A percentile compares a stretch with the other conserved stretches of the same genome.
Evolutionary conservation across 2,797 vertebrate species (phyloP).

Genomic region (Tokudaia muenninki): DNA sequence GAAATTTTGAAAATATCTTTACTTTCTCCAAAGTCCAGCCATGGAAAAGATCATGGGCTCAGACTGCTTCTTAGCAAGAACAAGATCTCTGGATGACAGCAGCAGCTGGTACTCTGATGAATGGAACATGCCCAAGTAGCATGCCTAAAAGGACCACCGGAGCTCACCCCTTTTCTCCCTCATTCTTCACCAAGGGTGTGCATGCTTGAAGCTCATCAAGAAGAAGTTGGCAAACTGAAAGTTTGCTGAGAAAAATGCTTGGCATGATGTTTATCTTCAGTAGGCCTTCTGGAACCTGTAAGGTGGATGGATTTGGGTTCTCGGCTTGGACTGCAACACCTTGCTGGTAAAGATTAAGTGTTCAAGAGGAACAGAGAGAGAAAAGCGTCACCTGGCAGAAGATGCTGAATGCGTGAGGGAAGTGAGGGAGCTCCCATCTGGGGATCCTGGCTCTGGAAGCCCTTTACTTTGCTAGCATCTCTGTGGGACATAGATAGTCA

Average conservation of each 20-base stretch:
- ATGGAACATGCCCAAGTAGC: rapidly evolving
- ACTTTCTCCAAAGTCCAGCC: not conserved
- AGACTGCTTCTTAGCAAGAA: not conserved
- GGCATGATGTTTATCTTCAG: not conserved
- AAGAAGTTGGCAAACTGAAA: not conserved
- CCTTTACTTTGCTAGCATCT: not conserved
- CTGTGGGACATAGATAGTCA: not conserved
- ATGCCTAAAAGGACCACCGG: not conserved
- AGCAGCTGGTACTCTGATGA: not conserved
- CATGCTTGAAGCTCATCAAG: not conserved
- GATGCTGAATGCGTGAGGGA: not conserved
- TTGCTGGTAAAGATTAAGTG: not conserved
- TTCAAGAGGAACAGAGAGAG: not conserved
- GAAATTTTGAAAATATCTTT: not conserved
- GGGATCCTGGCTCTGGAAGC: not conserved
- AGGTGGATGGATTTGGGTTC: not conserved
- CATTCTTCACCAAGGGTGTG: rapidly evolving
- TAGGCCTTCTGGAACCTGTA: not conserved
- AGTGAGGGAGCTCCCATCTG: not conserved
- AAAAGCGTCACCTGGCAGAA: not conserved
- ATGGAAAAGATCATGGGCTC: not conserved
- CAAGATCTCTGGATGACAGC: not conserved
- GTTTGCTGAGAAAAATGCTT: not conserved
- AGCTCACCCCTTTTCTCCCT: no score
- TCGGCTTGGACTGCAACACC: not conserved